Percentiles rank a stretch among this genome's conserved stretches.
Evolutionary conservation across 92 coral and sea anemone genomes (phyloP).

Genomic region (Pocillopora grandis): DNA sequence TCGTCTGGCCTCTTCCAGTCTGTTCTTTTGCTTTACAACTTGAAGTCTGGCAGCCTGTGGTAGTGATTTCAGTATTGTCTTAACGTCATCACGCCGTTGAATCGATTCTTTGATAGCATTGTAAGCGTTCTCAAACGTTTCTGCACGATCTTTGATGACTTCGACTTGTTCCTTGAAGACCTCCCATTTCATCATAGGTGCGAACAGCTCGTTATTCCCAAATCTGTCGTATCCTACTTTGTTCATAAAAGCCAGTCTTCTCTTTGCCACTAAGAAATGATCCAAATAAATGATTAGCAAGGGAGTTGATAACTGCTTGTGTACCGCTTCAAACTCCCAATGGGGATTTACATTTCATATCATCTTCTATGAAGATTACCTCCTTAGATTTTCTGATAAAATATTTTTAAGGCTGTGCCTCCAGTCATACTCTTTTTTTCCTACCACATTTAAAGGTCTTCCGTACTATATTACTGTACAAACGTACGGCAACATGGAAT

Average conservation of each 20-base stretch:
- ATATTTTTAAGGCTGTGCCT: no score
- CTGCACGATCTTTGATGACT: no score
- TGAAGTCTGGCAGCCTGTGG: background rate
- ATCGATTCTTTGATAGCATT: background rate
- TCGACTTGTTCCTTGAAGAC: background rate
- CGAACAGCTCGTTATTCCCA: conserved; percentile 7
- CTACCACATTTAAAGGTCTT: no score
- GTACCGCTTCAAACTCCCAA: no score
- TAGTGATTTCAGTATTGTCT: background rate
- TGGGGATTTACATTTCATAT: no score
- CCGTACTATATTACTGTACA: no score
- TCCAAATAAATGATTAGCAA: background rate
- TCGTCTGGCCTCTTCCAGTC: conserved; percentile 5
- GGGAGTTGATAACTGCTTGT: background rate
- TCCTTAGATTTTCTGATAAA: no score
- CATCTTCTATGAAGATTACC: no score
- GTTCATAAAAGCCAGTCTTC: background rate
- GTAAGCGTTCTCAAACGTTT: background rate
- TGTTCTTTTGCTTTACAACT: background rate
- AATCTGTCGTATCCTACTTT: conserved; percentile 15
- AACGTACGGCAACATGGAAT: no score
- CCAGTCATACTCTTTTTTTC: no score
- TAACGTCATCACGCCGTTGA: background rate
- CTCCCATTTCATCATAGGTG: conserved; percentile 25
- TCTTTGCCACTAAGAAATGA: background rate